These are phyloP conservation scores for Holacanthus passer DNA, from an alignment of 2,113 vertebrate genomes.

Conservation along the genomic window DNA sequence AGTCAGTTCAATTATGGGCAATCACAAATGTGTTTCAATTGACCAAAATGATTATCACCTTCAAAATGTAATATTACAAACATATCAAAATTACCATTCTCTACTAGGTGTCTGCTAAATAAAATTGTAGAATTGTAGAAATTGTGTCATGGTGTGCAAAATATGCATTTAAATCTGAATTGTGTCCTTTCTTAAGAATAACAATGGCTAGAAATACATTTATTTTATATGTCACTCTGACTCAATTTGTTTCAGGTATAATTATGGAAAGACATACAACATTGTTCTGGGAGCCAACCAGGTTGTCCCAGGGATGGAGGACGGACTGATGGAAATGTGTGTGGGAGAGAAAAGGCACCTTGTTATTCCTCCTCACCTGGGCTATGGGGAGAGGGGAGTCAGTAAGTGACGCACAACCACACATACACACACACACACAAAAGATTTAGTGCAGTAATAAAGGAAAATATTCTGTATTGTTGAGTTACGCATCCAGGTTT, in stretches of 20 bases:
- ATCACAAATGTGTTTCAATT: too few species aligned
- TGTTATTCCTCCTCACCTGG: slow-evolving; percentile 93
- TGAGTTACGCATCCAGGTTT: too few species aligned
- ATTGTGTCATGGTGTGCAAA: too few species aligned
- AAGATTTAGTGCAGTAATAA: not conserved
- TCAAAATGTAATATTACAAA: too few species aligned
- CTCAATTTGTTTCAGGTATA: slow-evolving; percentile 83
- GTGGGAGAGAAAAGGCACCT: slow-evolving; percentile 92
- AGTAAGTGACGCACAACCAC: slow-evolving; percentile 85
- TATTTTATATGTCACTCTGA: not conserved
- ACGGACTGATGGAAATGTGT: slow-evolving; percentile 94
- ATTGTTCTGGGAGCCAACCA: slow-evolving; percentile 95
- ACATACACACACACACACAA: not conserved
- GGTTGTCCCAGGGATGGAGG: slow-evolving; percentile 96
- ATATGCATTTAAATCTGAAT: too few species aligned
- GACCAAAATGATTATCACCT: too few species aligned
- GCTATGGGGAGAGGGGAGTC: slow-evolving; percentile 95
- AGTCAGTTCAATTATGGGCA: too few species aligned
- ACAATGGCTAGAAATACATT: too few species aligned
- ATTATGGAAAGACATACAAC: slow-evolving; percentile 95
- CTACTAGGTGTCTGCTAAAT: too few species aligned
- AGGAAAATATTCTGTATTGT: too few species aligned
- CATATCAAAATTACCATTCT: too few species aligned
- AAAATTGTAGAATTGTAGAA: too few species aligned
- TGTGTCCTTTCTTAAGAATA: not conserved